These are phyloP conservation scores for Neuroscelio doddi DNA, from an alignment of 2,888 invertebrate genomes.

Conservation along the genomic window DNA sequence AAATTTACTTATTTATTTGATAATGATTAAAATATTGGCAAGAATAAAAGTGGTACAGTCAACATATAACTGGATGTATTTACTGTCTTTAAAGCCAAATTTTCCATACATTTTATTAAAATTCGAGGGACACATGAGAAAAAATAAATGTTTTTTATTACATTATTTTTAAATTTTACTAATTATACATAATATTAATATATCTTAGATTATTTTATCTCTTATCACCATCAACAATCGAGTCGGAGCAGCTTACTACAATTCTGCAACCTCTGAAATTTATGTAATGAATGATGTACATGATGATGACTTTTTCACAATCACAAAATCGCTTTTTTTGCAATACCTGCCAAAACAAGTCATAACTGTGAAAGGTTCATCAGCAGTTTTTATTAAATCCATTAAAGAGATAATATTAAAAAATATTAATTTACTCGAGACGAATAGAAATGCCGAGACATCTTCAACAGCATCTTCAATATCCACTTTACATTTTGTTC, in stretches of 20 bases:
- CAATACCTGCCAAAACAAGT: slow-evolving; percentile 77
- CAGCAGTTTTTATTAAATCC: slow-evolving; percentile 73
- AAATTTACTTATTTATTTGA: too few species aligned
- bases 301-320: slow-evolving; percentile 78
- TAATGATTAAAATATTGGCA: too few species aligned
- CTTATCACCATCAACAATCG: slow-evolving; percentile 79
- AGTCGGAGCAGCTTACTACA: slow-evolving; percentile 84
- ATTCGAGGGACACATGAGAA: too few species aligned
- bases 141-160: too few species aligned
- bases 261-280: slow-evolving; percentile 78
- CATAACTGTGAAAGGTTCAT: slow-evolving; percentile 74
- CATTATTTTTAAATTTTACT: too few species aligned
- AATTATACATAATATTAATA: too few species aligned
- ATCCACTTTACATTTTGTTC: slow-evolving; percentile 50
- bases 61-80: too few species aligned
- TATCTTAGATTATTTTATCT: slow-evolving; percentile 76
- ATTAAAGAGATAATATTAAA: slow-evolving; percentile 71
- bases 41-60: too few species aligned
- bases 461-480: slow-evolving; percentile 56
- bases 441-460: slow-evolving; percentile 48
- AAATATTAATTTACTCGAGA: slow-evolving; percentile 30
- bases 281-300: slow-evolving; percentile 80
- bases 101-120: too few species aligned
- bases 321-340: slow-evolving; percentile 75
- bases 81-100: too few species aligned